Percentiles rank a stretch among this genome's conserved stretches.
Evolutionary conservation across 2,888 invertebrate species (phyloP).

Genomic region (Rhabditophanes sp.): DNA sequence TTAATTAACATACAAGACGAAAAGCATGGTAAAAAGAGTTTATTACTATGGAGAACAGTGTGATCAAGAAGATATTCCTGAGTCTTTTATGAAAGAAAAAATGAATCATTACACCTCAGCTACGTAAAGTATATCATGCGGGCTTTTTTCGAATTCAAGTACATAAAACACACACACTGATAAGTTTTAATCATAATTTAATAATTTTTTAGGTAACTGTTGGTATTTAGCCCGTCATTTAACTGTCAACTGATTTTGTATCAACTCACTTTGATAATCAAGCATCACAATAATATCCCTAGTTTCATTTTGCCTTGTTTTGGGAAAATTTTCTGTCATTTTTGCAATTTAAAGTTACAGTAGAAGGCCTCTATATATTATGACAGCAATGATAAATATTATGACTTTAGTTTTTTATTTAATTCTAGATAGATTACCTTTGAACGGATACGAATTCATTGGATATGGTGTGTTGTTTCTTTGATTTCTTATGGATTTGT

Average conservation of each 20-base stretch:
- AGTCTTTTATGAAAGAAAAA: constrained; percentile 20
- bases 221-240: constrained; percentile 21
- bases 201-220: constrained; percentile 16
- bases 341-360: constrained; percentile 20
- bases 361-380: constrained; percentile 18
- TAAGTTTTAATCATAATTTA: not conserved
- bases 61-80: constrained; percentile 8
- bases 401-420: constrained; percentile 17
- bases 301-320: constrained; percentile 19
- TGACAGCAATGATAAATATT: constrained; percentile 18
- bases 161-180: not conserved
- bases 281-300: constrained; percentile 13
- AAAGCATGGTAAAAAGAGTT: not conserved
- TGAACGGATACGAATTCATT: constrained; percentile 4
- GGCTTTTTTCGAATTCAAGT: constrained; percentile 18
- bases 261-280: constrained; percentile 21
- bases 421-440: constrained; percentile 19
- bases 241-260: constrained; percentile 20
- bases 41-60: not conserved
- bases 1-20: constrained; percentile 15
- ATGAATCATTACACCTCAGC: constrained; percentile 10
- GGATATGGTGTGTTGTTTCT: constrained; percentile 23
- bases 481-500: constrained; percentile 24
- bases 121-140: constrained; percentile 18
- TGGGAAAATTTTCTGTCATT: constrained; percentile 18